These are phyloP conservation scores for Orthonychiurus folsomi DNA, from an alignment of 2,888 invertebrate genomes.

Conservation along the genomic window DNA sequence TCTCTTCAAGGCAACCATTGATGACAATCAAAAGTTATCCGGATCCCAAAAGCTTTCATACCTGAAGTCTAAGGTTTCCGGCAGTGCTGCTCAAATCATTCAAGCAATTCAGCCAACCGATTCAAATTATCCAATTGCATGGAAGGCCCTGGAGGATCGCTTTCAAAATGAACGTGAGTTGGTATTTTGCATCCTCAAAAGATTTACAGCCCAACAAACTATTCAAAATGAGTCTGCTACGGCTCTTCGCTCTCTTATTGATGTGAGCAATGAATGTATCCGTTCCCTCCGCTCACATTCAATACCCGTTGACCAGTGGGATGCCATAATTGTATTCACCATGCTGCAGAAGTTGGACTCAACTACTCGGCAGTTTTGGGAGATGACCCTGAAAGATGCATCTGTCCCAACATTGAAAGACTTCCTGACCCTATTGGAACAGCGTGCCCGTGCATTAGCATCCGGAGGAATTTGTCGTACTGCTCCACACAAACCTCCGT, in stretches of 20 bases:
- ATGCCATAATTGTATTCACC: background rate
- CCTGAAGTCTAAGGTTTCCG: constrained; percentile 13
- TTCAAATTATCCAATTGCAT: constrained; percentile 21
- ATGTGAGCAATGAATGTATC: constrained; percentile 2
- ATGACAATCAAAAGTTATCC: constrained; percentile 8
- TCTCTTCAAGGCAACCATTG: constrained; percentile 17
- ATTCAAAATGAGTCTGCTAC: too few relatives aligned
- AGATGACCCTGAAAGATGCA: background rate
- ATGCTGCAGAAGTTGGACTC: background rate
- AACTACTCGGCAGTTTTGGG: background rate
- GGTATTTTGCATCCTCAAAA: constrained; percentile 9
- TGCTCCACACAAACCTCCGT: background rate
- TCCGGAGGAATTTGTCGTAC: background rate
- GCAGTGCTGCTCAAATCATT: constrained; percentile 20
- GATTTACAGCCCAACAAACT: too few relatives aligned
- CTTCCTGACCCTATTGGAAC: background rate
- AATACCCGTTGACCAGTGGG: background rate
- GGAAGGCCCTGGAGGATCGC: constrained; percentile 14
- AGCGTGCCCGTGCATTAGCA: background rate
- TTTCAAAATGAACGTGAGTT: constrained; percentile 24
- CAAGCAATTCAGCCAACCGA: constrained; percentile 13
- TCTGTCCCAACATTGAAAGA: background rate
- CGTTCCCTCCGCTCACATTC: background rate
- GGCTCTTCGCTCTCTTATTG: constrained; percentile 6
- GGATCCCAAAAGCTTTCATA: constrained; percentile 18